These are phyloP conservation scores for Halichoeres trimaculatus DNA, from an alignment of 2,113 vertebrate genomes.

Conservation along the genomic window DNA sequence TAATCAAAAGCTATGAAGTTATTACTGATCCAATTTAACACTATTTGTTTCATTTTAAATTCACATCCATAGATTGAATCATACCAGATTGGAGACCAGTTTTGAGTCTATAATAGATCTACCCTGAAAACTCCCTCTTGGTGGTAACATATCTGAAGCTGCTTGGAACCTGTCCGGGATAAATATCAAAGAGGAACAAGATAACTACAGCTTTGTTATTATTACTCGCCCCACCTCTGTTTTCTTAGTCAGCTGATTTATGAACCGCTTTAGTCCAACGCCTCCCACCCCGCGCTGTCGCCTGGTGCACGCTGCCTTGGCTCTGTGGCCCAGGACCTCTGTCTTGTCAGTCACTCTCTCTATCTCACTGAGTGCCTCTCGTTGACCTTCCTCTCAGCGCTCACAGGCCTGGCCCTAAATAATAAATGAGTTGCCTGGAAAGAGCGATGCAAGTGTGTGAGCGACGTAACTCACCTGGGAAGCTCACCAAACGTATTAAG, in stretches of 20 bases:
- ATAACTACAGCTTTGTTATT: not conserved
- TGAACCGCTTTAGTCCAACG: not conserved
- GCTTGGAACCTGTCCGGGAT: too few species aligned
- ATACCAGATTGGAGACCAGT: too few species aligned
- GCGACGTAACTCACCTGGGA: slow-evolving; percentile 40
- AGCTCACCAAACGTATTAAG: slow-evolving; percentile 31
- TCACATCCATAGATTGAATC: too few species aligned
- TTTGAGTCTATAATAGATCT: too few species aligned
- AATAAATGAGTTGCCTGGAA: slow-evolving; percentile 77
- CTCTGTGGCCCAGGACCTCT: slow-evolving; percentile 21
- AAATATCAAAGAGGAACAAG: not conserved
- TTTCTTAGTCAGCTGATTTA: slow-evolving; percentile 32
- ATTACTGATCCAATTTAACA: too few species aligned
- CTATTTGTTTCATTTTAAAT: too few species aligned
- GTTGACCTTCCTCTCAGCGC: slow-evolving; percentile 76
- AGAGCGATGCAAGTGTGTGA: slow-evolving; percentile 37
- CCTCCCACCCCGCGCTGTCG: not conserved
- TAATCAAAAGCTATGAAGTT: too few species aligned
- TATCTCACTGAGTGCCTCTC: slow-evolving; percentile 69
- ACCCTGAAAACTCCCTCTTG: too few species aligned
- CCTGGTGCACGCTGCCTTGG: not conserved
- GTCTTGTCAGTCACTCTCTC: slow-evolving; percentile 65
- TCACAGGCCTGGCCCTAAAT: slow-evolving; percentile 75
- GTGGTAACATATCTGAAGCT: too few species aligned
- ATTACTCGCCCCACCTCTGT: not conserved